These are phyloP conservation scores for Gnathonemus longibarbis DNA, from an alignment of 2,113 vertebrate genomes.

Conservation along the genomic window DNA sequence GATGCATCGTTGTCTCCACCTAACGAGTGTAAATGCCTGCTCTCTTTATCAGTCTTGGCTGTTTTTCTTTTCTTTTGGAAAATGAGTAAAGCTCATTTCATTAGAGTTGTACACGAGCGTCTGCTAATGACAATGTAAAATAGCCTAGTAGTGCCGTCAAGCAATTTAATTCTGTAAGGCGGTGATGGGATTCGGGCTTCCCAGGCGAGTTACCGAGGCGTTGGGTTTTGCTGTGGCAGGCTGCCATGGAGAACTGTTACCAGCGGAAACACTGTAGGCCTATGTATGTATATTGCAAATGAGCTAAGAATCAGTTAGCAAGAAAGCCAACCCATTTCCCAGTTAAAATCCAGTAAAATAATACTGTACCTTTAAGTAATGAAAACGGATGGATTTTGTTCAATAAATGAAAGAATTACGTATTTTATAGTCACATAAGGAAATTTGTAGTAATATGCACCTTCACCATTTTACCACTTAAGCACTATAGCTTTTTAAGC, in stretches of 20 bases:
- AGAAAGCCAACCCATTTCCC: not conserved
- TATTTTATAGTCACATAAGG: not conserved
- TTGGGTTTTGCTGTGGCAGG: not conserved
- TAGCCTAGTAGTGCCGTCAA: not conserved
- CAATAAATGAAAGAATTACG: not conserved
- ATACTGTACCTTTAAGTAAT: not conserved
- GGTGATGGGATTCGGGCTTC: not conserved
- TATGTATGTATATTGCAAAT: not conserved
- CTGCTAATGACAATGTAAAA: not conserved
- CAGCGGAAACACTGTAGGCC: not conserved
- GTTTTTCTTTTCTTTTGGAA: not conserved
- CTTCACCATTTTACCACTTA: not conserved
- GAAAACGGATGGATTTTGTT: not conserved
- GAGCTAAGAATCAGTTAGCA: not conserved
- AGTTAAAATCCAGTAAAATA: not conserved
- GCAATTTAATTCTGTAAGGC: not conserved
- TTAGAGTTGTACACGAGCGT: not conserved
- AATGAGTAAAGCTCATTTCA: not conserved
- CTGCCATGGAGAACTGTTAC: not conserved
- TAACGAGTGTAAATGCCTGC: not conserved
- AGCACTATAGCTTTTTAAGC: not conserved
- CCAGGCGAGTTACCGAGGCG: not conserved
- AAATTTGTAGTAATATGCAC: not conserved
- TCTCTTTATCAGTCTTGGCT: not conserved
- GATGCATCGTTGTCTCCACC: not conserved